Conservation (phyloP, 2,113 vertebrate genomes). For the Mormyrus lacerda region DNA sequence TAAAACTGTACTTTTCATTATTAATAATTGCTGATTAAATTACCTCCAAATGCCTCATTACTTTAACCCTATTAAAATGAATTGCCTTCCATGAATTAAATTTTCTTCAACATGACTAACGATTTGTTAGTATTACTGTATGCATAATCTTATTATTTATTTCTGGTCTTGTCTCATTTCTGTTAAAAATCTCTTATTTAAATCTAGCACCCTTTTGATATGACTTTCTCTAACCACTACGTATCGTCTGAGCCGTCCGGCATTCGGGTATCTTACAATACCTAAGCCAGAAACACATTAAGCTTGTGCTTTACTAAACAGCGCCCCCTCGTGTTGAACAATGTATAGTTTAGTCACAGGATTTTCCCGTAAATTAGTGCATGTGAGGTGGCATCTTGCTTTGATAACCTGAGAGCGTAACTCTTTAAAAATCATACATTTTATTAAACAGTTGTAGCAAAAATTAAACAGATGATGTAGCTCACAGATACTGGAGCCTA, state of each 20-base stretch:
- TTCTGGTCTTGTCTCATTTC: neutral
- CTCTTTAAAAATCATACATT: neutral
- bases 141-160: neutral
- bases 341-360: neutral
- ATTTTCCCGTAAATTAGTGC: neutral
- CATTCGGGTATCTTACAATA: neutral
- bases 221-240: neutral
- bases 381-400: neutral
- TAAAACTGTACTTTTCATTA: neutral
- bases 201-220: neutral
- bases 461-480: neutral
- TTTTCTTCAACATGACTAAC: neutral
- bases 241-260: neutral
- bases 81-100: neutral
- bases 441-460: neutral
- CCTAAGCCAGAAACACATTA: neutral
- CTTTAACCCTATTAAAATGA: neutral
- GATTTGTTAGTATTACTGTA: neutral
- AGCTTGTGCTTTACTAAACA: slow-evolving; percentile 31
- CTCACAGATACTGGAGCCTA: neutral
- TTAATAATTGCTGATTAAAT: neutral
- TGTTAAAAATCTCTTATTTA: neutral
- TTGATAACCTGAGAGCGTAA: neutral
- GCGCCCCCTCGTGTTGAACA: slow-evolving; percentile 42
- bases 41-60: neutral